Conservation (phyloP, 2,888 invertebrate genomes). For the Eutolmus rufibarbis region DNA sequence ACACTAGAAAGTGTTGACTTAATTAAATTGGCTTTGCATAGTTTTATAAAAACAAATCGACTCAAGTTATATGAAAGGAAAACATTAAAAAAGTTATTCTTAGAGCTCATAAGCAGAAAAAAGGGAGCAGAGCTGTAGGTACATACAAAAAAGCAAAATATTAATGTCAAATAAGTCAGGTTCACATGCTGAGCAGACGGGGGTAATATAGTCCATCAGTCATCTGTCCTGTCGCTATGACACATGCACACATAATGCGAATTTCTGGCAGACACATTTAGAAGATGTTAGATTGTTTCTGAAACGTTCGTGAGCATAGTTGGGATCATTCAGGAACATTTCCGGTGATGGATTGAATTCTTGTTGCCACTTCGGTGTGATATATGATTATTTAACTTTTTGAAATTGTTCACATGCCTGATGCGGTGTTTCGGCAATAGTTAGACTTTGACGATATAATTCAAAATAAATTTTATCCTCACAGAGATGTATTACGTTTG, state of each 20-base stretch:
- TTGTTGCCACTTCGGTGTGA: not conserved
- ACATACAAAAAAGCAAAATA: not conserved
- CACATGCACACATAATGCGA: not conserved
- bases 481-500: not conserved
- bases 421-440: not conserved
- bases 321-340: not conserved
- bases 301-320: not conserved
- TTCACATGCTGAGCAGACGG: not conserved
- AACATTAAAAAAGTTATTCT: not conserved
- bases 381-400: constrained; percentile 13
- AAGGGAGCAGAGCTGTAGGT: not conserved
- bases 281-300: not conserved
- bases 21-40: not conserved
- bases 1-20: not conserved
- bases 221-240: not conserved
- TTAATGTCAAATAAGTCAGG: not conserved
- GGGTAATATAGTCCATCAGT: not conserved
- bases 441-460: not conserved
- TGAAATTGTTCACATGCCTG: not conserved
- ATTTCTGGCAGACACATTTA: not conserved
- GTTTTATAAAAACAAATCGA: not conserved
- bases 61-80: not conserved
- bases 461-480: not conserved
- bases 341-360: not conserved
- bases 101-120: not conserved